A percentile compares a stretch with the other conserved stretches of the same genome.
Evolutionary conservation across 1,140 invertebrate species (phyloP).

Genomic region (Pissodes strobi): DNA sequence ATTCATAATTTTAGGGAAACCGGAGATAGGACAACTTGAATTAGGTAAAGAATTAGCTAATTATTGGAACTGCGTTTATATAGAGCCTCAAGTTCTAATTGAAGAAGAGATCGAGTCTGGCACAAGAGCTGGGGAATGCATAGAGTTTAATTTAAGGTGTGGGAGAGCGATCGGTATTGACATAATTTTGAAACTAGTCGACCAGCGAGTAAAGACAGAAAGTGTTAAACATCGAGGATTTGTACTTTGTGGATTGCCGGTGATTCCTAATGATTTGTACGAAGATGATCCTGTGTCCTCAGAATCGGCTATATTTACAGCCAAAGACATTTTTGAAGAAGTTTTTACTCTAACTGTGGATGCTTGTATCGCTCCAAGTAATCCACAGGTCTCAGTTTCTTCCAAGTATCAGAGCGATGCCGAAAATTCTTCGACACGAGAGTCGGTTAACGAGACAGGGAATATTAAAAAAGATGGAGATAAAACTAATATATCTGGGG

Average conservation of each 20-base stretch:
- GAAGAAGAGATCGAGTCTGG: slow-evolving; percentile 60
- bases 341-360: slow-evolving; percentile 45
- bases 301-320: slow-evolving; percentile 57
- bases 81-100: slow-evolving; percentile 61
- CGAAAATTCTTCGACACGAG: slow-evolving; percentile 41
- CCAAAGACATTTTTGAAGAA: slow-evolving; percentile 57
- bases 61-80: slow-evolving; percentile 60
- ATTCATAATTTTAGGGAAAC: slow-evolving; percentile 64
- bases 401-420: slow-evolving; percentile 38
- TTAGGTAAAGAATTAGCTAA: slow-evolving; percentile 61
- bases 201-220: slow-evolving; percentile 57
- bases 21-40: slow-evolving; percentile 57
- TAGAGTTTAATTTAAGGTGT: slow-evolving; percentile 60
- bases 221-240: slow-evolving; percentile 62
- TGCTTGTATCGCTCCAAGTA: slow-evolving; percentile 39
- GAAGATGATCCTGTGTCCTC: slow-evolving; percentile 53
- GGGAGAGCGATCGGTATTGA: slow-evolving; percentile 58
- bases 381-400: slow-evolving; percentile 34
- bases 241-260: slow-evolving; percentile 63
- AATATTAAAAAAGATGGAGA: neutral
- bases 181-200: slow-evolving; percentile 57
- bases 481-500: neutral
- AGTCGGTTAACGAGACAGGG: slow-evolving; percentile 35
- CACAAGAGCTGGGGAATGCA: slow-evolving; percentile 58
- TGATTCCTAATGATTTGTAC: slow-evolving; percentile 57